Percentiles rank a stretch among this genome's conserved stretches.
phyloP scores from a whole-genome alignment of 1,140 invertebrate species.

The Lamellibrachia luymesi region DNA sequence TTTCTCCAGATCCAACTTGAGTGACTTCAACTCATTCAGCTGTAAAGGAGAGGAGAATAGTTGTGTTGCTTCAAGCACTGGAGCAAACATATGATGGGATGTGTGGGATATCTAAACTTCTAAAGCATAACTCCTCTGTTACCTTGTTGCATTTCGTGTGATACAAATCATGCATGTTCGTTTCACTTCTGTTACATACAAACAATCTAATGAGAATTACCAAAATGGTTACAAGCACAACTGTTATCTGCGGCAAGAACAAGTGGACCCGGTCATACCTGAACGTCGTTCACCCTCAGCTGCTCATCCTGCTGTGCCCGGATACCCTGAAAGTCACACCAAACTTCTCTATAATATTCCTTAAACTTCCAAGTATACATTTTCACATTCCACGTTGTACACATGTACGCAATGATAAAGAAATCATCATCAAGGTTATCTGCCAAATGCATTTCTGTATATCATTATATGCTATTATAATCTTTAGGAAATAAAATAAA shows the following conservation, averaged over 20 bases:
- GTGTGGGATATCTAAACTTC: too few species aligned
- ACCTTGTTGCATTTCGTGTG: too few species aligned
- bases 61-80: neutral
- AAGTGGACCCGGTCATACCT: neutral
- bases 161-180: too few species aligned
- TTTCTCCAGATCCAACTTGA: conserved; percentile 47
- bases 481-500: too few species aligned
- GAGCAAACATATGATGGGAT: neutral
- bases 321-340: conserved; percentile 39
- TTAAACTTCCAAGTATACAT: too few species aligned
- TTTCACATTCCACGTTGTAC: too few species aligned
- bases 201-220: too few species aligned
- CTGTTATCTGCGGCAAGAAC: neutral
- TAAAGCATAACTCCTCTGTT: too few species aligned
- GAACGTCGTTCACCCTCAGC: conserved; percentile 48
- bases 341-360: neutral
- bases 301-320: conserved; percentile 53
- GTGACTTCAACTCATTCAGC: conserved; percentile 51
- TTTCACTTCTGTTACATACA: too few species aligned
- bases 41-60: conserved; percentile 27
- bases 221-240: too few species aligned
- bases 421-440: neutral
- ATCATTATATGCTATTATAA: too few species aligned
- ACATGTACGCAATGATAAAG: neutral
- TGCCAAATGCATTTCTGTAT: too few species aligned